These are phyloP conservation scores for Conomelus anceps DNA, from an alignment of 2,888 invertebrate species.

Conservation along the genomic window DNA sequence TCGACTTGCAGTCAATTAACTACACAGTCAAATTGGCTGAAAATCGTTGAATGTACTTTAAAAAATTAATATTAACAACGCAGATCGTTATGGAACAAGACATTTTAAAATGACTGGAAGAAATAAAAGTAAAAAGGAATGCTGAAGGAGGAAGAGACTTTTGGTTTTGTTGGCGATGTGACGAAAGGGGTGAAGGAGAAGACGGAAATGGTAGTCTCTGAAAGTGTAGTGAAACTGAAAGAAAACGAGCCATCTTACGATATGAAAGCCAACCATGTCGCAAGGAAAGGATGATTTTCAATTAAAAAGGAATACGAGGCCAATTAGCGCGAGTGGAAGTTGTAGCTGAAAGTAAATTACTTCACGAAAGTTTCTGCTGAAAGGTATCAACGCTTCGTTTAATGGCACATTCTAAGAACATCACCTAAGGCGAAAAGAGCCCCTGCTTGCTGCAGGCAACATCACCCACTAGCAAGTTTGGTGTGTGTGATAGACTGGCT, in stretches of 20 bases:
- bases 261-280: neutral
- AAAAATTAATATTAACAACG: no score
- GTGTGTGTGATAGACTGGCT: neutral
- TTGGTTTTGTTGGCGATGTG: neutral
- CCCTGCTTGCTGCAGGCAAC: no score
- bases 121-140: neutral
- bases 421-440: neutral
- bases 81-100: no score
- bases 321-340: neutral
- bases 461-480: no score
- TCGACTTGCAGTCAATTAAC: no score
- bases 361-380: neutral
- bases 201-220: neutral
- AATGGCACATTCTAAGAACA: neutral
- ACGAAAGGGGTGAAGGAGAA: neutral
- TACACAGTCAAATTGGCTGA: no score
- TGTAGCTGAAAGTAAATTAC: neutral
- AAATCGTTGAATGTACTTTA: no score
- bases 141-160: neutral
- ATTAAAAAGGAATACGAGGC: neutral
- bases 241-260: neutral
- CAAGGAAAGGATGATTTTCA: neutral
- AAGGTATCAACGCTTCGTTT: neutral
- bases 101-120: neutral
- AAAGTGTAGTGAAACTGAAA: neutral